Base-by-base conservation (phyloP, 2,888 invertebrate genomes). In the Cepaea hortensis region DNA sequence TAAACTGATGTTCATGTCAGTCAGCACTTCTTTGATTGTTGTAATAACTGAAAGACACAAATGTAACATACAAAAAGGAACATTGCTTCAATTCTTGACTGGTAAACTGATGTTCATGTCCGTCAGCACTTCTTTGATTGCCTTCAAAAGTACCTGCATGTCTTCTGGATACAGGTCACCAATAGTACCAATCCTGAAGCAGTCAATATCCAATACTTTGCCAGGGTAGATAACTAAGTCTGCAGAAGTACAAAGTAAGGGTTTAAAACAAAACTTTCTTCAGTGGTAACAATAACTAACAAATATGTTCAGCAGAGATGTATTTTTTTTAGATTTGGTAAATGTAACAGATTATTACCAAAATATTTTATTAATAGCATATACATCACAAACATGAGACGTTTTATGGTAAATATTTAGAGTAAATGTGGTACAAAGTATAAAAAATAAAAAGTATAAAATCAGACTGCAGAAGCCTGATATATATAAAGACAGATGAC, bases 211-310 rank as follows among this genome's bases (percentile, higher is more conserved):
- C 35, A 95, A 92, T 65, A 95, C 94, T 91, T 95, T 95, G 5
- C 95, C 95, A 15, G 95, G 95, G 89, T 95, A 95, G 87, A 95
- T 95, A 48, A 95, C 94, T 87, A 94, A 94, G 88, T 93, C 95
- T 95, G 92, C 62, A 91, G 90, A 84, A 61, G 85, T 88, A 89
- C 62, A 72, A 77, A 20, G 23, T n/a, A 77, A 11, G 5, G 7
- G 7, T 13, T 55, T 46, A 77, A 18, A 50, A 55, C 7, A 77
- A 55, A 55, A 35, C 35, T 35, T 35, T 35, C 35, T 35, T 35
- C 35, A 35, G 35, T 35, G 35, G 35, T 35, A 35, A 35, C 35
- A 35, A 35, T 35, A 35, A 35, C 35, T 35, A 35, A 35, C 35
- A 35, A 35, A 35, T 35, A 35, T 35, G 35, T 35, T 35, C 35